phyloP scores from a whole-genome alignment of 2,113 vertebrate species.

The Eublepharis macularius region DNA sequence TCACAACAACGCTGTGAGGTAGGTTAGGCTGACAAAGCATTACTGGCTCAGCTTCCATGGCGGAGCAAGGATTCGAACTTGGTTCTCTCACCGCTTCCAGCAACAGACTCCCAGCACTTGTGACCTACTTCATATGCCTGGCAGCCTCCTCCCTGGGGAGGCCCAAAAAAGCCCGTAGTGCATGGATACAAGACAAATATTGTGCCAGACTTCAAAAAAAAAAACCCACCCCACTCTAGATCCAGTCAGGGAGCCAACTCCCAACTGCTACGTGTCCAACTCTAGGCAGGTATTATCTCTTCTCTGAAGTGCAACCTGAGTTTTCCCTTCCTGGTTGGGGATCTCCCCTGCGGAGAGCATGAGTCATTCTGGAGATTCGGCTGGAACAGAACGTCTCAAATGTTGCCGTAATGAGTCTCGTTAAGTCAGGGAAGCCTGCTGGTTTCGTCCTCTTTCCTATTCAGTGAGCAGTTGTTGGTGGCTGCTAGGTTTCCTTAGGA shows the following conservation, averaged over 20 bases:
- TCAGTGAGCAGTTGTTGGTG: neutral
- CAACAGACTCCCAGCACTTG: neutral
- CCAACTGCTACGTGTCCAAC: neutral
- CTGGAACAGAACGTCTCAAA: neutral
- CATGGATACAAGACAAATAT: neutral
- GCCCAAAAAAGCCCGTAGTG: neutral
- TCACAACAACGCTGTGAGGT: too few species aligned
- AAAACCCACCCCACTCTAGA: neutral
- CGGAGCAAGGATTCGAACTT: too few species aligned
- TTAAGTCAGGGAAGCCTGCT: neutral
- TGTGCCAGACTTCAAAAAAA: neutral
- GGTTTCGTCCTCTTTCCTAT: neutral
- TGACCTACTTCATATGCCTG: neutral
- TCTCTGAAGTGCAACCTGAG: neutral
- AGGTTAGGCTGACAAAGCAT: too few species aligned
- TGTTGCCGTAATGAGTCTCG: neutral
- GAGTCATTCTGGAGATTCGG: rapidly evolving
- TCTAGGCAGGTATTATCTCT: neutral
- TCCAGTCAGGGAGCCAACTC: neutral
- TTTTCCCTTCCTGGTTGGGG: neutral
- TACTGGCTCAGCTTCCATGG: too few species aligned
- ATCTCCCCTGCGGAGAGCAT: neutral
- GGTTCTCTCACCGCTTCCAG: too few species aligned
- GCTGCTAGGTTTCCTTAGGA: neutral
- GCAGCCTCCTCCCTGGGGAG: too few species aligned